Evolutionary conservation across 2,888 invertebrate genomes (phyloP).

Genomic region (Carcina quercana): DNA sequence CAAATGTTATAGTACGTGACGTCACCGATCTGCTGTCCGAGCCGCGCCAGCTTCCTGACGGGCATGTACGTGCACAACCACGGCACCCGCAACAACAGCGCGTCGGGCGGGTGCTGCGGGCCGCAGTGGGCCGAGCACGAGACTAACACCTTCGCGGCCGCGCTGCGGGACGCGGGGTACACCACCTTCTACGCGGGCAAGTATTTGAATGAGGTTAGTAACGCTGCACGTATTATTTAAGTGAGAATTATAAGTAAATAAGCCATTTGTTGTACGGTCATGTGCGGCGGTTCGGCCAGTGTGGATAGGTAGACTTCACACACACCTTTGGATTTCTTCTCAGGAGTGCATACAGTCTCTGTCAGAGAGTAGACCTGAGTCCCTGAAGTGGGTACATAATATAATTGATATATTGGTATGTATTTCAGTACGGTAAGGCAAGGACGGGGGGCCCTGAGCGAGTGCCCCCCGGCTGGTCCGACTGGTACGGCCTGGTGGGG

Average conservation of each 20-base stretch:
- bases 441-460: slow-evolving; percentile 76
- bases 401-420: too few species aligned
- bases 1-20: slow-evolving; percentile 91
- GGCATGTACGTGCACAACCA: slow-evolving; percentile 91
- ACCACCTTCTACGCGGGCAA: slow-evolving; percentile 94
- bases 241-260: too few species aligned
- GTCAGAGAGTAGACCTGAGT: too few species aligned
- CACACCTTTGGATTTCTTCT: too few species aligned
- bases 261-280: too few species aligned
- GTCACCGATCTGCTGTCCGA: slow-evolving; percentile 92
- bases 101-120: slow-evolving; percentile 85
- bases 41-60: slow-evolving; percentile 89
- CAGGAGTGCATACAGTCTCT: too few species aligned
- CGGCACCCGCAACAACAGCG: slow-evolving; percentile 83
- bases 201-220: slow-evolving; percentile 88
- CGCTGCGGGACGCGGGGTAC: slow-evolving; percentile 79
- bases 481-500: slow-evolving; percentile 91
- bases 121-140: slow-evolving; percentile 79
- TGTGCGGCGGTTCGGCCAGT: too few species aligned
- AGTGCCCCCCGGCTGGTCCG: slow-evolving; percentile 89
- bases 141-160: slow-evolving; percentile 77
- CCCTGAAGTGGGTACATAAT: too few species aligned
- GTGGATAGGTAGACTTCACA: too few species aligned
- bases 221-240: too few species aligned
- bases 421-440: slow-evolving; percentile 76